Evolutionary conservation across 1,140 invertebrate species (phyloP), one percentile per base, ranked within the genome.

Genomic region (Dendrolimus kikuchii): DNA sequence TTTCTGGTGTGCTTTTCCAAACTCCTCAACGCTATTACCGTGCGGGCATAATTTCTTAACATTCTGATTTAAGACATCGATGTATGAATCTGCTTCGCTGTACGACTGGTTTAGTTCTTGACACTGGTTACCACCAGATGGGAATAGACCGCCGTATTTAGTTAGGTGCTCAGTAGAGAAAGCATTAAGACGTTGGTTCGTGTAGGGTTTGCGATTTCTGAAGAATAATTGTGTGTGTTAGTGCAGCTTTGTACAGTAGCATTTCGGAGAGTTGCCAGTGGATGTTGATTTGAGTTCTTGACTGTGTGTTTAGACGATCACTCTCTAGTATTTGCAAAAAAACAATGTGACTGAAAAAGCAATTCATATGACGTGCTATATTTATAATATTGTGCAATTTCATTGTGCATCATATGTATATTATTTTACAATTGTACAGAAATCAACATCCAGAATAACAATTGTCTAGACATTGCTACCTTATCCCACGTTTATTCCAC

Each of bases 141-240:
- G 87, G 64, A 88, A 88, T 46, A 88, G 71, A 53, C 77, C 80
- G 56, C 86, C 83, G 53, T 79, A 86, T 63, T 88, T 88, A 62
- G 79, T 77, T 64, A 88, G 64, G 73, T 87, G 86, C 66, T 87
- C 86, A 71, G 82, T 77, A 56, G 86, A 83, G 62, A 88, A 86
- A 75, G 85, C 81, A 57, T 85, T 87, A 78, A 86, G 78, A 62
- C 81, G 87, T 70, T 87, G 85, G 70, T 87, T 81, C 63, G 85
- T 83, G 77, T 87, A 88, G 78, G 86, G 81, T 81, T 87, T 88
- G 74, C 74, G 81, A 60, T 80, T 84, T 87, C 87, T 88, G 84
- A 69, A 67, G 74, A 85, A 82, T 75, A 78, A 74, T 74, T 73
- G 73, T 40, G 7, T 48, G 5, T 47, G 44, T 50, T 54, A 45